phyloP scores from a whole-genome alignment of 2,888 invertebrate genomes.

The Liodrosophila aerea region DNA sequence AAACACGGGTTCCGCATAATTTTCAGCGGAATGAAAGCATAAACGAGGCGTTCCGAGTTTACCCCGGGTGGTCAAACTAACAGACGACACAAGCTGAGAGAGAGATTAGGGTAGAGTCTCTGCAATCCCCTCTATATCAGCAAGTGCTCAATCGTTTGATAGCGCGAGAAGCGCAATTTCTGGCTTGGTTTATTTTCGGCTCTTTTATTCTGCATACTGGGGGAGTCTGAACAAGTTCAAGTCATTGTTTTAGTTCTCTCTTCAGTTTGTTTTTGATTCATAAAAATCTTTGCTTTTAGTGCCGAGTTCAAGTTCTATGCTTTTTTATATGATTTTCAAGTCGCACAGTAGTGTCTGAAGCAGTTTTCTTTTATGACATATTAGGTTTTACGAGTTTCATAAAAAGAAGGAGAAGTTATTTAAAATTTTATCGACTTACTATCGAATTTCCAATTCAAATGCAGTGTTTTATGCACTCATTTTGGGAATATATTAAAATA shows the following conservation, averaged over 20 bases:
- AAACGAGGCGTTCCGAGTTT: slow-evolving; percentile 63
- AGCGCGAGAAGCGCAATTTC: slow-evolving; percentile 50
- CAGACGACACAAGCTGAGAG: slow-evolving; percentile 26
- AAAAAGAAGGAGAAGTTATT: slow-evolving; percentile 20
- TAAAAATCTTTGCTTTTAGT: slow-evolving; percentile 34
- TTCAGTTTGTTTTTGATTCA: slow-evolving; percentile 37
- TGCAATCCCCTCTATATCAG: slow-evolving; percentile 3
- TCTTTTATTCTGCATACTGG: slow-evolving; percentile 14
- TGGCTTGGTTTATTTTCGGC: slow-evolving; percentile 64
- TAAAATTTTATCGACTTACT: no score
- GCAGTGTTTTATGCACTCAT: no score
- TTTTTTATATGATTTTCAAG: background rate
- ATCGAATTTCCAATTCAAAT: no score
- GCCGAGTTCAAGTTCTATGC: slow-evolving; percentile 11
- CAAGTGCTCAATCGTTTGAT: background rate
- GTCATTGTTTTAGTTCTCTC: slow-evolving; percentile 35
- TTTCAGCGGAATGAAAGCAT: slow-evolving; percentile 73
- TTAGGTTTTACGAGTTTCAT: slow-evolving; percentile 38
- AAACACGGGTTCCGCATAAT: slow-evolving; percentile 75
- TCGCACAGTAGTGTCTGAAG: slow-evolving; percentile 33
- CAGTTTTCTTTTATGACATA: slow-evolving; percentile 42
- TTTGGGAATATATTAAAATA: no score
- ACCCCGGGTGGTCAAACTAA: slow-evolving; percentile 60
- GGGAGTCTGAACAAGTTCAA: slow-evolving; percentile 22
- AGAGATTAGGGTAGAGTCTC: slow-evolving; percentile 2